These are phyloP conservation scores for Plecturocebus donacophilus DNA, from an alignment of 2,113 vertebrate species.

Conservation along the genomic window DNA sequence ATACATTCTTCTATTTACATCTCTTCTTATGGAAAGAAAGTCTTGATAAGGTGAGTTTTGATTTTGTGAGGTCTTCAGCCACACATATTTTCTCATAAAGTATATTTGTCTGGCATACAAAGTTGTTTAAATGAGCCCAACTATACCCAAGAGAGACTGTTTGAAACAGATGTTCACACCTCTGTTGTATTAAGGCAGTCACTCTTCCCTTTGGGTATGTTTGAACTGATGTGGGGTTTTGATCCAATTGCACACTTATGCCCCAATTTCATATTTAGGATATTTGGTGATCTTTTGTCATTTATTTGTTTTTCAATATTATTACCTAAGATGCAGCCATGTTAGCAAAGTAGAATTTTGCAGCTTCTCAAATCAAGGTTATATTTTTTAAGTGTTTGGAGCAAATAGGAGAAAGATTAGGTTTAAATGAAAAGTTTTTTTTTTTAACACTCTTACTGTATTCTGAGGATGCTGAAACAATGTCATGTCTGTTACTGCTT, in stretches of 20 bases:
- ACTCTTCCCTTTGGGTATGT: not conserved
- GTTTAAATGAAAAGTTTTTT: constrained; percentile 25
- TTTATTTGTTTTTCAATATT: not conserved
- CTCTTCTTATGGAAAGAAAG: constrained; percentile 51
- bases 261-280: not conserved
- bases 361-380: constrained; percentile 38
- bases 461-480: constrained; percentile 19
- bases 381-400: constrained; percentile 10
- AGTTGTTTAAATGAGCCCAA: constrained; percentile 57
- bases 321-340: not conserved
- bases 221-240: not conserved
- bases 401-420: not conserved
- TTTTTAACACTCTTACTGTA: not conserved
- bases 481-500: not conserved
- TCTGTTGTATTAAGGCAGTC: constrained; percentile 33
- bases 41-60: constrained; percentile 50
- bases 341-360: not conserved
- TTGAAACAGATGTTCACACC: constrained; percentile 57
- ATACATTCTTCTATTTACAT: constrained; percentile 36
- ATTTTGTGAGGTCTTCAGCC: constrained; percentile 61
- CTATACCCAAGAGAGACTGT: constrained; percentile 53
- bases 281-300: not conserved
- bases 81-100: constrained; percentile 52
- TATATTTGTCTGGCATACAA: constrained; percentile 63
- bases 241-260: not conserved